These are phyloP conservation scores for Quiscalus mexicanus DNA, from an alignment of 2,113 vertebrate species.

Conservation along the genomic window DNA sequence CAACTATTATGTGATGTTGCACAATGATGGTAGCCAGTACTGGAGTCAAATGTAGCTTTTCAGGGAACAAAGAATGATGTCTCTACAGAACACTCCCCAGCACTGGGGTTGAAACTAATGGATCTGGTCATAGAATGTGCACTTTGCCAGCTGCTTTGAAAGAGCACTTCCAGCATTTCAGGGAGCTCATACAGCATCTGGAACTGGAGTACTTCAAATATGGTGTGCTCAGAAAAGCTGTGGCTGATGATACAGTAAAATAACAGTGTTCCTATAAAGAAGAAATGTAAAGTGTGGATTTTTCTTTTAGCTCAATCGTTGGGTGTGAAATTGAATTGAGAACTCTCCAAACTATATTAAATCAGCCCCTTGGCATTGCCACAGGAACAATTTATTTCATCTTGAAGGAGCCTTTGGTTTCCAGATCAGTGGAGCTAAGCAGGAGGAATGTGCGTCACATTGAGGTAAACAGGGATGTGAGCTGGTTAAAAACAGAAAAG, in stretches of 20 bases:
- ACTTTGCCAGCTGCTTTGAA: background rate
- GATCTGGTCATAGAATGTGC: background rate
- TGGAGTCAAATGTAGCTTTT: background rate
- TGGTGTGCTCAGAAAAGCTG: background rate
- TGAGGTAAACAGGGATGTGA: constrained; percentile 53
- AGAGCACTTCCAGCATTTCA: background rate
- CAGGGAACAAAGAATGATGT: background rate
- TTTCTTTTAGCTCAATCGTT: constrained; percentile 43
- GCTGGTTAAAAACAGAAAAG: constrained; percentile 46
- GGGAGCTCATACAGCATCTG: background rate
- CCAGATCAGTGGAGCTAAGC: constrained; percentile 56
- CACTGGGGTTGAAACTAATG: background rate
- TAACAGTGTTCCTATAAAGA: background rate
- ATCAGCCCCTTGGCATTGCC: constrained; percentile 43
- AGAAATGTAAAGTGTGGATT: constrained; percentile 30
- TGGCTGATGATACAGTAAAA: background rate
- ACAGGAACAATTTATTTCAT: constrained; percentile 61
- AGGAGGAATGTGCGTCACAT: constrained; percentile 29
- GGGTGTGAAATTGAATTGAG: constrained; percentile 67
- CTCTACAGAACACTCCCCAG: background rate
- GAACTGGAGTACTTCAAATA: background rate
- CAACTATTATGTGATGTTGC: background rate
- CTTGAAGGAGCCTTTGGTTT: constrained; percentile 68
- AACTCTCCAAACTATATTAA: constrained; percentile 59
- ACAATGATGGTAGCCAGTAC: background rate